Evolutionary conservation across 2,113 vertebrate genomes (phyloP), one percentile per base, ranked within the genome.

Genomic region (Illadopsis cleaveri): DNA sequence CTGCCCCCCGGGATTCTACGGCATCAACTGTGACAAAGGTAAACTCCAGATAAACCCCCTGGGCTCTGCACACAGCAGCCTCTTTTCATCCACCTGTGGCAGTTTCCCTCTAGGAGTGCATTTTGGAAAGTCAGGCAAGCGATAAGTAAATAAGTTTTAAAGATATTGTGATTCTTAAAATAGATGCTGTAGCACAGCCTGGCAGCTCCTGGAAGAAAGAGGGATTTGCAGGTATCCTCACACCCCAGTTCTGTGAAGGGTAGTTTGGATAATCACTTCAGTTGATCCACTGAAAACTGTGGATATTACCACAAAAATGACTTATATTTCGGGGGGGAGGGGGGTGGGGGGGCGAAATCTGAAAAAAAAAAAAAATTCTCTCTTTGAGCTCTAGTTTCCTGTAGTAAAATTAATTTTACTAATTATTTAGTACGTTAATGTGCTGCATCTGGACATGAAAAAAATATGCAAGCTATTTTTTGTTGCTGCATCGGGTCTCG

Each of bases 1-100:
- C 94, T 99, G 99, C 79, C 99, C 99, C 28, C 98, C 98, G 0
- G 99, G 98, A 6, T 99, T 99, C 97, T 98, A 98, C 8, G 99
- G 99, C 73, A 96, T 98, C 97, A 99, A 98, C 65, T 99, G 99
- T 4, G 98, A 99, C 89, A 99, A 98, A 99, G 99, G 99, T 99
- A 98, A 95, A 11, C 1, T 4, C 10, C 8, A 2, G 15, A 28
- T 5, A 13, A 64, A 23, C 2, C 6, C 4, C 10, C 45, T 45
- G 0, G 37, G 53, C n/a, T 53, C 70, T 2, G 0, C 33, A 3
- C 5, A 4, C 24, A 8, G 23, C 37, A 64, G 28, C 31, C 5
- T 35, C 57, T 27, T 47, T 12, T 27, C 11, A 8, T 6, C 31
- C 44, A 18, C n/a, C 7, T 35, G 3, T 1, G 19, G 48, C 68